Evolutionary conservation across 2,888 invertebrate genomes (phyloP).

Genomic region (Clepsis dumicolana): DNA sequence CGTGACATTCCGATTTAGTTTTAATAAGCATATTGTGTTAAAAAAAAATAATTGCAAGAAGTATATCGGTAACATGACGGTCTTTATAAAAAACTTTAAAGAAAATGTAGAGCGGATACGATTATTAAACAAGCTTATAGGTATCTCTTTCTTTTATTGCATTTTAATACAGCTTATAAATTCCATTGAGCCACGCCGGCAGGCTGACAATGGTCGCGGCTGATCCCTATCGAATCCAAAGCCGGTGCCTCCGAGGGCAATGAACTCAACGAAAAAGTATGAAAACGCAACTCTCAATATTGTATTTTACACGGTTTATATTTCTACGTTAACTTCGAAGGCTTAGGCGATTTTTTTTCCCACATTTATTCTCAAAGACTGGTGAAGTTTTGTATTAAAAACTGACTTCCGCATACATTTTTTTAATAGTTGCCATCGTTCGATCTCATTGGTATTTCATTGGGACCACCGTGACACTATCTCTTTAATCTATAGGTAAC

Average conservation of each 20-base stretch:
- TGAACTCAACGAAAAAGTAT: slow-evolving; percentile 37
- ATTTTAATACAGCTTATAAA: slow-evolving; percentile 9
- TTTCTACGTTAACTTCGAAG: background rate
- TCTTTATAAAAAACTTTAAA: no score
- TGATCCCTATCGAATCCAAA: slow-evolving; percentile 38
- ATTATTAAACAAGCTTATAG: background rate
- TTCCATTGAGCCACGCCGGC: slow-evolving; percentile 20
- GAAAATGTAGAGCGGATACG: background rate
- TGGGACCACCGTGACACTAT: background rate
- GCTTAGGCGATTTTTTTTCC: background rate
- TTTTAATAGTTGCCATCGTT: background rate
- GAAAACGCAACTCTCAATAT: slow-evolving; percentile 19
- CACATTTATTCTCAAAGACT: background rate
- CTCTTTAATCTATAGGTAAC: no score
- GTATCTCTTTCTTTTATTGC: background rate
- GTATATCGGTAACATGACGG: no score
- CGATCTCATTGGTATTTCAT: background rate
- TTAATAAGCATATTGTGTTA: no score
- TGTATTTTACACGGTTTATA: slow-evolving; percentile 15
- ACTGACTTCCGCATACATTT: background rate
- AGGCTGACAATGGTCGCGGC: slow-evolving; percentile 27
- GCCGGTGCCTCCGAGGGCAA: slow-evolving; percentile 30
- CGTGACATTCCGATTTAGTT: no score
- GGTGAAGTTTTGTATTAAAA: background rate
- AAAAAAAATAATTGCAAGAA: no score